Percentiles rank a stretch among this genome's conserved stretches.
Evolutionary conservation across 2,888 invertebrate genomes (phyloP).

Genomic region (Didymodactylos carnosus): DNA sequence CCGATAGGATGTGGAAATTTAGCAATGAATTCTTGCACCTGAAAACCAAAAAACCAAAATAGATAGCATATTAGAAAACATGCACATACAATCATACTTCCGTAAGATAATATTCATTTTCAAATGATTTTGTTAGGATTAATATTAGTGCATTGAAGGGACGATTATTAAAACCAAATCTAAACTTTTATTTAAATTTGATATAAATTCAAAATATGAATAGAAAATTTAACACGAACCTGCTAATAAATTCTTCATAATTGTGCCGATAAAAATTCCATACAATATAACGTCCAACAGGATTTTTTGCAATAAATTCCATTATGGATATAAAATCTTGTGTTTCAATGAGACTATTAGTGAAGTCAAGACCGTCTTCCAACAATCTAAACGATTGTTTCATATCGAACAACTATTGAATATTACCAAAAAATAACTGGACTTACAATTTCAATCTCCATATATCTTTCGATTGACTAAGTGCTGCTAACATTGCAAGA

Average conservation of each 20-base stretch:
- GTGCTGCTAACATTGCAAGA: not conserved
- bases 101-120: conserved; percentile 3
- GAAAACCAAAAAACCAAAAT: not conserved
- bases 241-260: not conserved
- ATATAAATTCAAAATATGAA: not conserved
- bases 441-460: not conserved
- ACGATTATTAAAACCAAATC: conserved; percentile 2
- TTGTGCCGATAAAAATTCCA: conserved; percentile 11
- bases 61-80: no score
- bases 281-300: conserved; percentile 5
- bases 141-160: not conserved
- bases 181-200: not conserved
- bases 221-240: no score
- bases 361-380: not conserved
- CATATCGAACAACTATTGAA: not conserved
- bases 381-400: not conserved
- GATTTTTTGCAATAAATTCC: conserved; percentile 1
- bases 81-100: conserved; percentile 4
- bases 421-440: not conserved
- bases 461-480: not conserved
- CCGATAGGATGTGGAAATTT: not conserved
- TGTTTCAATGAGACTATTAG: not conserved
- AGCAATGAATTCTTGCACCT: not conserved
- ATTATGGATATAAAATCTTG: conserved; percentile 5
- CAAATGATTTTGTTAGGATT: conserved; percentile 4